These are phyloP conservation scores for Sciaenops ocellatus DNA, from an alignment of 2,797 vertebrate species.

Conservation along the genomic window DNA sequence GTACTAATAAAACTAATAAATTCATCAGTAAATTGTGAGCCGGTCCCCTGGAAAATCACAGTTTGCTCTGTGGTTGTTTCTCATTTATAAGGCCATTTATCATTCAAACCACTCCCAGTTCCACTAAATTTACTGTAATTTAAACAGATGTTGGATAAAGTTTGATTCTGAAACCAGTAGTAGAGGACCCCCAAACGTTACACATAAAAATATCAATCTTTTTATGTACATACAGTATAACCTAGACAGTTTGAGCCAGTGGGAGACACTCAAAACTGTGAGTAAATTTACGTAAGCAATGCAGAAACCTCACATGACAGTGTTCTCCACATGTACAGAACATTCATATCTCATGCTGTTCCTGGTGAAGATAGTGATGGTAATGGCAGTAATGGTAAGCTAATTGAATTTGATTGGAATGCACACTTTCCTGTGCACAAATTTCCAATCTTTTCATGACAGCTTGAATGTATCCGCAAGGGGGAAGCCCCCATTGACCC, in stretches of 20 bases:
- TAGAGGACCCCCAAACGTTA: background rate
- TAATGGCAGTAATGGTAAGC: conserved; percentile 67
- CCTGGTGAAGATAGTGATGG: conserved; percentile 43
- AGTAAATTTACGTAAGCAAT: background rate
- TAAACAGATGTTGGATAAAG: background rate
- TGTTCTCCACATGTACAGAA: conserved; percentile 23
- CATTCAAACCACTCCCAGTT: background rate
- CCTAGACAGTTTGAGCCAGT: background rate
- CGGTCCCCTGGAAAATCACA: background rate
- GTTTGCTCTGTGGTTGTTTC: background rate
- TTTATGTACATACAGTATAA: background rate
- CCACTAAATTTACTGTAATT: background rate
- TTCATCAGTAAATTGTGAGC: background rate
- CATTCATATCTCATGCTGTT: conserved; percentile 29
- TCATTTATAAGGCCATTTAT: background rate
- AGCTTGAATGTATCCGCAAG: conserved; percentile 47
- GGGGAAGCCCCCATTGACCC: conserved; percentile 57
- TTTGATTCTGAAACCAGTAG: background rate
- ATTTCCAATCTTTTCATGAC: conserved; percentile 39
- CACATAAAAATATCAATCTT: background rate
- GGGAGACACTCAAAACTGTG: background rate
- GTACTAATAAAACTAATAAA: background rate
- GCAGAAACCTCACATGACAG: conserved; percentile 4
- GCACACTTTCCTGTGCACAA: conserved; percentile 9
- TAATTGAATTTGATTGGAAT: conserved; percentile 60